Evolutionary conservation across 2,113 vertebrate species (phyloP), one percentile per base, ranked within the genome.

Genomic region (Geococcyx californianus): DNA sequence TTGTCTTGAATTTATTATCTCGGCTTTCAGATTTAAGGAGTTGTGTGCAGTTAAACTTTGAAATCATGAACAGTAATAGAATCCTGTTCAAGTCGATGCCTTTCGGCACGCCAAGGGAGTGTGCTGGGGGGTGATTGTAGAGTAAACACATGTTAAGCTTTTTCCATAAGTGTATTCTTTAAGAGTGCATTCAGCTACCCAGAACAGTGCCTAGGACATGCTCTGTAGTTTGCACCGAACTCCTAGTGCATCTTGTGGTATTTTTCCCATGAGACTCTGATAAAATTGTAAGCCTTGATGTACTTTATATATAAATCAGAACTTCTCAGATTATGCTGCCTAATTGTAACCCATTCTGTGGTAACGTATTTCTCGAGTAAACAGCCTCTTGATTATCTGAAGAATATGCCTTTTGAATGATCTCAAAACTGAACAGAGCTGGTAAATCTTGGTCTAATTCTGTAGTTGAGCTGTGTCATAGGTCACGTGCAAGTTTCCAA

Each of bases 21-120:
- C 87, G 93, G 70, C 58, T 67, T 87, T 95, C 82, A 95, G 64
- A 95, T 95, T 95, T 87, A 89, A 97, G 83, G 67, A 83, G 33
- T 33, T 62, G 13, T 55, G 13, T 92, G 47, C 59, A 26, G 52
- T 79, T 89, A 74, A 91, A 87, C 36, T 68, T 62, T 45, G 67
- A 79, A 82, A 79, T 84, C 40, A 72, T 51, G 24, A 94, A 88
- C 59, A 73, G 33, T 74, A 80, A 83, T 26, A 88, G 58, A 91
- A 86, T 51, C 52, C 45, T 84, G 16, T 31, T 74, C 58, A 79
- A 66, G 8, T 56, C 47, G 70, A 67, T 80, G 74, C 13, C 31
- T 56, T 90, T 69, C 56, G 88, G 73, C 67, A 87, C 64, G 64
- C 28, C 28, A 76, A 67, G 17, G 44, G 69, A 64, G n/a, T 8